Evolutionary conservation across 2,113 vertebrate genomes (phyloP).

Genomic region (Ellobius talpinus): DNA sequence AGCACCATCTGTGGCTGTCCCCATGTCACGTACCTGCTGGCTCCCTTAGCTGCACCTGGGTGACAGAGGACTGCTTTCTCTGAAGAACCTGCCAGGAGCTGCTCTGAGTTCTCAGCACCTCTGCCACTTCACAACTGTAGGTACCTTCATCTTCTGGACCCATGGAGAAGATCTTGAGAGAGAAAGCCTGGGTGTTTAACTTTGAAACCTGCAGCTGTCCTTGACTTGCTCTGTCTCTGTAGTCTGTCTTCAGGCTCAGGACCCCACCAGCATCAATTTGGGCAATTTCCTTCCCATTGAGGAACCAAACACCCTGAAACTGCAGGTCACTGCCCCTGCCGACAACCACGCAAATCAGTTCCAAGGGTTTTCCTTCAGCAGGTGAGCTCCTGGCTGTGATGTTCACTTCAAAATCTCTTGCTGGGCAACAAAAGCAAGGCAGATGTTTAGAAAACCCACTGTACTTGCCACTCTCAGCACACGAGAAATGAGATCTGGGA

Average conservation of each 20-base stretch:
- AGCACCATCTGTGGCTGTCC: background rate
- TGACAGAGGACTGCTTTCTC: conserved; percentile 64
- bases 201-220: conserved; percentile 87
- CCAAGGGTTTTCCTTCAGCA: conserved; percentile 86
- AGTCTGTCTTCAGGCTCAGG: conserved; percentile 75
- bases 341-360: conserved; percentile 85
- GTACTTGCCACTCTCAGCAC: background rate
- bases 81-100: conserved; percentile 64
- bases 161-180: conserved; percentile 85
- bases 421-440: conserved; percentile 79
- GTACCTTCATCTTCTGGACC: conserved; percentile 86
- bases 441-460: conserved; percentile 18
- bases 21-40: conserved; percentile 78
- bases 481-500: background rate
- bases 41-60: conserved; percentile 61
- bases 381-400: conserved; percentile 72
- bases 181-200: conserved; percentile 81
- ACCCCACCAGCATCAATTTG: conserved; percentile 87
- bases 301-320: conserved; percentile 89
- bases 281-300: conserved; percentile 78
- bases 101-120: conserved; percentile 77
- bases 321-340: conserved; percentile 76
- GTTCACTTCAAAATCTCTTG: conserved; percentile 81
- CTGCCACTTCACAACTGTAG: conserved; percentile 88
- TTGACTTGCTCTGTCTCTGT: conserved; percentile 77